These are phyloP conservation scores for Cynaeus angustus DNA, from an alignment of 2,888 invertebrate genomes.

Conservation along the genomic window DNA sequence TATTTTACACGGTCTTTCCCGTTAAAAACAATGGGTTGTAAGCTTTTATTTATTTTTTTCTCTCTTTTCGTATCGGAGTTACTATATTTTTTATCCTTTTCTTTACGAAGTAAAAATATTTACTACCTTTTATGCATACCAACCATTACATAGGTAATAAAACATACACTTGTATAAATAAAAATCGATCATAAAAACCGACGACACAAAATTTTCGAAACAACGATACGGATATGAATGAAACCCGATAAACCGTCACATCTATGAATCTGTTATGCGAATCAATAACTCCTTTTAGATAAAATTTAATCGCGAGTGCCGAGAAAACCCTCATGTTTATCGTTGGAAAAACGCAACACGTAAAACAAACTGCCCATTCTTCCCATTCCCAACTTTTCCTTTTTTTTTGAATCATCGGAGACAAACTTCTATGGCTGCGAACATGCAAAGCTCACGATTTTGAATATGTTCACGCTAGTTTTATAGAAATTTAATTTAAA, in stretches of 20 bases:
- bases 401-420: too few species aligned
- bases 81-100: too few species aligned
- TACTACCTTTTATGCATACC: too few species aligned
- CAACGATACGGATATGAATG: neutral
- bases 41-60: too few species aligned
- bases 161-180: too few species aligned
- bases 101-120: too few species aligned
- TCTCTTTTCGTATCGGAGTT: too few species aligned
- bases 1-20: too few species aligned
- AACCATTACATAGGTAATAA: too few species aligned
- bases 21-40: too few species aligned
- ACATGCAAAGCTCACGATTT: neutral
- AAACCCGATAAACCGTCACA: conserved; percentile 7
- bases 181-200: too few species aligned
- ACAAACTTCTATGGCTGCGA: neutral
- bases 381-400: neutral
- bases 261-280: conserved; percentile 19
- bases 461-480: neutral
- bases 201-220: too few species aligned
- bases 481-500: neutral
- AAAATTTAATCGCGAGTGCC: conserved; percentile 30
- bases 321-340: conserved; percentile 24
- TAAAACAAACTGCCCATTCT: neutral
- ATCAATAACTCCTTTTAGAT: conserved; percentile 29
- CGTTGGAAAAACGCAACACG: neutral